Evolutionary conservation across 1,140 invertebrate species (phyloP).

Genomic region (Hesperophylax magnus): DNA sequence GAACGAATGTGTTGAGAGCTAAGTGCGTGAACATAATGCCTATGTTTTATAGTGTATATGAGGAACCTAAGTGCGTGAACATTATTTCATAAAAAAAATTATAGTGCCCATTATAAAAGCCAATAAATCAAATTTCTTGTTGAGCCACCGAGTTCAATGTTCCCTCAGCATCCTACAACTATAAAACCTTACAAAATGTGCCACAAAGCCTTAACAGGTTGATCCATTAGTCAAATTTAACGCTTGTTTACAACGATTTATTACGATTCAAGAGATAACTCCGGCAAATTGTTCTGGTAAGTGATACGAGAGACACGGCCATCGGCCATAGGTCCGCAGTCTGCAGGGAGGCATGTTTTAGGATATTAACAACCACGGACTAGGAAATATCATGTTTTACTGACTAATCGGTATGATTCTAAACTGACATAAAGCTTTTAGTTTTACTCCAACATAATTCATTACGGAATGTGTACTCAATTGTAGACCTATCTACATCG

Average conservation of each 20-base stretch:
- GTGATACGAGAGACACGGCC: neutral
- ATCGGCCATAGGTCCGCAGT: no score
- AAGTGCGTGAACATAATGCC: neutral
- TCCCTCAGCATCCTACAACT: slow-evolving; percentile 8
- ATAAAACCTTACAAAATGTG: slow-evolving; percentile 6
- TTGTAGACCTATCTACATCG: no score
- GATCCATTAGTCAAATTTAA: slow-evolving; percentile 31
- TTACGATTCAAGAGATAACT: slow-evolving; percentile 18
- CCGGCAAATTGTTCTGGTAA: neutral
- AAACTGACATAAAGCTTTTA: no score
- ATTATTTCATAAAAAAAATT: slow-evolving; percentile 10
- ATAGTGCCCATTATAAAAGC: slow-evolving; percentile 22
- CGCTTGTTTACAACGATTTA: slow-evolving; percentile 22
- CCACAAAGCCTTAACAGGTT: slow-evolving; percentile 23
- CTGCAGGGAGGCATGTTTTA: no score
- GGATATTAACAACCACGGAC: no score
- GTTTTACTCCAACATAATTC: no score
- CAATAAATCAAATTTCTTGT: slow-evolving; percentile 50
- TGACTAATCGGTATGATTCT: no score
- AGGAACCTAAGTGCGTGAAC: neutral
- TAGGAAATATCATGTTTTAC: no score
- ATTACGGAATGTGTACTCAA: no score
- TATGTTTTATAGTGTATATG: no score
- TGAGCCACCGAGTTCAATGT: slow-evolving; percentile 44
- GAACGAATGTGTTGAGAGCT: no score